A percentile compares a stretch with the other conserved stretches of the same genome.
These are phyloP conservation scores for Loriculus beryllinus DNA, from an alignment of 2,797 vertebrate species.

Conservation along the genomic window DNA sequence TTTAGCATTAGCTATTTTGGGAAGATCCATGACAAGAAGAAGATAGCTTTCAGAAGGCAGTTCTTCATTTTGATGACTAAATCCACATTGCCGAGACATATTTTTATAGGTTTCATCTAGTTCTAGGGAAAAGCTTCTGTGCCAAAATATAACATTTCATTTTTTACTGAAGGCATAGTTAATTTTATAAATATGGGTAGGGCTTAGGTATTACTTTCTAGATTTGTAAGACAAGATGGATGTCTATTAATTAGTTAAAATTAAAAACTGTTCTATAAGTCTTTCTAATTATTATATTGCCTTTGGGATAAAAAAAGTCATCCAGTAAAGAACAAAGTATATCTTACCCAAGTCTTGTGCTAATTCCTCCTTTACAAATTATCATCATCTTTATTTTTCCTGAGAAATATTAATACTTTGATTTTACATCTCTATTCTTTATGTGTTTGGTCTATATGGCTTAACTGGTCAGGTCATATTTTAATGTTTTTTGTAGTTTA, in stretches of 20 bases:
- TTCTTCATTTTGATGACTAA: background rate
- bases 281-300: background rate
- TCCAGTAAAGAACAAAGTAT: background rate
- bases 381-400: background rate
- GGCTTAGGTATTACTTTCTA: background rate
- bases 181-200: background rate
- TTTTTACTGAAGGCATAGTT: background rate
- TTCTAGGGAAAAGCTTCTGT: background rate
- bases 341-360: background rate
- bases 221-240: background rate
- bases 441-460: background rate
- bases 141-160: background rate
- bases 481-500: background rate
- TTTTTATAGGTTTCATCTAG: background rate
- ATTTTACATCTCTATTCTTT: background rate
- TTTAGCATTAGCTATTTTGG: background rate
- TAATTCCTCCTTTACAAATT: background rate
- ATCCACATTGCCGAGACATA: background rate
- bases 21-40: background rate
- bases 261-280: background rate
- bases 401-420: background rate
- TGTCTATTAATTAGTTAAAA: background rate
- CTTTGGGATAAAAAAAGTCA: background rate
- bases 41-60: background rate
- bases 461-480: background rate